Conservation (phyloP, 2,113 vertebrate species). For the Cyprinodon brontotheroides region DNA sequence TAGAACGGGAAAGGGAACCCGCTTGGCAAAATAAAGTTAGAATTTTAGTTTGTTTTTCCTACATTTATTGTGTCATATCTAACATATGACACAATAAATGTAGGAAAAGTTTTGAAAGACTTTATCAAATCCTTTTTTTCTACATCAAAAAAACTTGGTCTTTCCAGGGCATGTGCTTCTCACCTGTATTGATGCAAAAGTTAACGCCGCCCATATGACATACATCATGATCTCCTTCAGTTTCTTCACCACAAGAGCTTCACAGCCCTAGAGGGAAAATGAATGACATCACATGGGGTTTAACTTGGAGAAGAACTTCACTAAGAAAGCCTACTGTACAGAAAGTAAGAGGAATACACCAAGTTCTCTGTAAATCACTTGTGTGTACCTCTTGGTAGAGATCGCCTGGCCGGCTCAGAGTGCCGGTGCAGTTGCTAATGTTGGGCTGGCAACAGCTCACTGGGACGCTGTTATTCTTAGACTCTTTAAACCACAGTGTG, state of each 20-base stretch:
- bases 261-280: constrained; percentile 84
- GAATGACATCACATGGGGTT: neutral
- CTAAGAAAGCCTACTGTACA: neutral
- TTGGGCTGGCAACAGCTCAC: constrained; percentile 92
- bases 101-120: neutral
- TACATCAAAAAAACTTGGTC: neutral
- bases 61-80: too few relatives aligned
- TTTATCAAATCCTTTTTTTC: neutral
- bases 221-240: constrained; percentile 99
- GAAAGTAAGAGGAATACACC: neutral
- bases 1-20: too few relatives aligned
- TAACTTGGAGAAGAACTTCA: neutral
- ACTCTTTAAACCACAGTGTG: constrained; percentile 93
- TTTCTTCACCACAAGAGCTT: constrained; percentile 95
- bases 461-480: constrained; percentile 94
- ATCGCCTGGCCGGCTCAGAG: constrained; percentile 84
- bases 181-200: constrained; percentile 96
- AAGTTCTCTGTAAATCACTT: neutral
- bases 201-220: constrained; percentile 95
- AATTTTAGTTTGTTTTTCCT: too few relatives aligned
- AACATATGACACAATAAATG: too few relatives aligned
- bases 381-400: constrained; percentile 89
- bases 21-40: too few relatives aligned
- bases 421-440: constrained; percentile 90
- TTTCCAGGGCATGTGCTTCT: neutral